Conservation (phyloP, 2,113 vertebrate species). For the Rhadina sibilatrix region DNA sequence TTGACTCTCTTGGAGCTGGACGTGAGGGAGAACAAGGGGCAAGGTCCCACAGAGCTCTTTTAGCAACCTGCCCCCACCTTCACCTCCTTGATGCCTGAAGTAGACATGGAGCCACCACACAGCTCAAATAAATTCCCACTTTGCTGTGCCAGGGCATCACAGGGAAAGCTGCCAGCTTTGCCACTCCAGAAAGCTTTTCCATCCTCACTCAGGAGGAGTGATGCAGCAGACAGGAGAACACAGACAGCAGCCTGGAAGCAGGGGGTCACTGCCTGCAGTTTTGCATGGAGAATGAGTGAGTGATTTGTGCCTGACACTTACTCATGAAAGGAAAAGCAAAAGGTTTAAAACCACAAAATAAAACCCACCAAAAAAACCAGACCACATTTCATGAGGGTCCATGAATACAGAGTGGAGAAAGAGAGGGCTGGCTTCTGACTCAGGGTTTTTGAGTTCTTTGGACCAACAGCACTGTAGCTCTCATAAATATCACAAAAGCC, state of each 20-base stretch:
- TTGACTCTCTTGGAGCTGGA: not conserved
- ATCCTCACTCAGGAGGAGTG: accelerated
- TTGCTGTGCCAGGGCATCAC: not conserved
- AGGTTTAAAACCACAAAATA: not conserved
- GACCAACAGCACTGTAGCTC: not conserved
- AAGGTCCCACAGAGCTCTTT: not conserved
- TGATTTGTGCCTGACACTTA: not conserved
- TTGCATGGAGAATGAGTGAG: not conserved
- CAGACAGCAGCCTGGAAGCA: not conserved
- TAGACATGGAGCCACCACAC: not conserved
- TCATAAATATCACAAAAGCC: not conserved
- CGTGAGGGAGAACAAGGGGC: not conserved
- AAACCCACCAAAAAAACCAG: too few species aligned
- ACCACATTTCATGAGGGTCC: not conserved
- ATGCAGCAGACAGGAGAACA: not conserved
- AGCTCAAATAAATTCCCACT: not conserved
- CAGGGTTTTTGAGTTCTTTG: not conserved
- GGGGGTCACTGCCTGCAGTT: not conserved
- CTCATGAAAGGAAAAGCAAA: not conserved
- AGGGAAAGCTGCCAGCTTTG: not conserved
- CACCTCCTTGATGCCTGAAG: not conserved
- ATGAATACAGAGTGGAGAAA: not conserved
- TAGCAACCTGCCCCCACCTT: not conserved
- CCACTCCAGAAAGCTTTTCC: not conserved
- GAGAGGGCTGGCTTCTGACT: not conserved